Evolutionary conservation across 2,888 invertebrate species (phyloP), one percentile per base, ranked within the genome.

Genomic region (Microctonus aethiopoides): DNA sequence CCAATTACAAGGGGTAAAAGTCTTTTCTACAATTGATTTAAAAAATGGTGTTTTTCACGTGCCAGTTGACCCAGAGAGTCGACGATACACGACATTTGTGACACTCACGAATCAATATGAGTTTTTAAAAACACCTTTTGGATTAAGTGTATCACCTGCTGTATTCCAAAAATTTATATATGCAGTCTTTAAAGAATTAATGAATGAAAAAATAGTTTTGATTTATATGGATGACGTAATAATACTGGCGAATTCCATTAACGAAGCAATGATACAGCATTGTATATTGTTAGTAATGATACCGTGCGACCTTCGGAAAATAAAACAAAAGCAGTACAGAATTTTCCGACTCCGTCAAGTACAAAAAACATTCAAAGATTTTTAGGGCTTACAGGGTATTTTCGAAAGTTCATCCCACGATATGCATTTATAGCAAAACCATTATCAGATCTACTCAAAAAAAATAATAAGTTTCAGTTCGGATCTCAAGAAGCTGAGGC

Each of bases 41-140:
- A 68, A 72, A 24, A 75, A 79, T 36, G 77, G 78, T 22, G 79
- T 79, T 61, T 79, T 77, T n/a, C 78, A 80, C 62, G 78, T 80
- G 6, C 57, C 69, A n/a, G n/a, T n/a, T n/a, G n/a, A n/a, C n/a
- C n/a, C 77, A 13, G 34, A 70, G 2, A 77, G 78, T 39, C 13
- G 57, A 0, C 75, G 77, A 34, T 79, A 75, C 26, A 80, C 79
- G 0, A 70, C 78, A 0, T 81, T 81, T 34, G 72, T 78, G 1
- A 70, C 72, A 0, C 29, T 29, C 3, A 29, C 29, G 4, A 7
- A 7, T 3, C 29, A 29, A 29, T 29, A 29, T 7, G 29, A 29
- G 7, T 29, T 29, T 7, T 7, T 29, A 3, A 29, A 29, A 7
- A 29, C 4, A 29, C 7, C 29, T 3, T 29, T 29, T 29, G 29